phyloP scores from a whole-genome alignment of 2,888 invertebrate genomes.

The Harmothoe impar region DNA sequence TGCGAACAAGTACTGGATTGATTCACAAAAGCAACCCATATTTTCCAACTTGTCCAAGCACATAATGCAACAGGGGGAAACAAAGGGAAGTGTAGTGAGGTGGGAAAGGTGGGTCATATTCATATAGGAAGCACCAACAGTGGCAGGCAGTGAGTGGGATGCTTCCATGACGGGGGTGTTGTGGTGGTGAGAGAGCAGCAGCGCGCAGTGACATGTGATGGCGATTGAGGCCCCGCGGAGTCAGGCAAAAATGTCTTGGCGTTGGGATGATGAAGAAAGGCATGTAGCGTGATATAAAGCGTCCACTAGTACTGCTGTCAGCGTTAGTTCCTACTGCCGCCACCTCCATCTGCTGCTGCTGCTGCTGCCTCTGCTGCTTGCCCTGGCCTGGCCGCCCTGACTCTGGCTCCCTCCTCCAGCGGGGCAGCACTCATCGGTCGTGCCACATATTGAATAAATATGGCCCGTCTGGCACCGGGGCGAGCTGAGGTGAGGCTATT shows the following conservation, averaged over 20 bases:
- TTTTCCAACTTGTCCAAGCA: too few relatives aligned
- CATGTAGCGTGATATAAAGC: conserved; percentile 12
- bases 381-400: neutral
- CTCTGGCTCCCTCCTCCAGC: neutral
- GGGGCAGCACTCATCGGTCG: conserved; percentile 42
- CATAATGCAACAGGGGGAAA: neutral
- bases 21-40: too few relatives aligned
- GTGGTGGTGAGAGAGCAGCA: conserved; percentile 34
- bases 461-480: conserved; percentile 57
- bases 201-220: conserved; percentile 1
- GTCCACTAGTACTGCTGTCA: too few relatives aligned
- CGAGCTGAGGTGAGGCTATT: conserved; percentile 56
- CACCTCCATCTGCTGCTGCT: neutral
- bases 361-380: neutral
- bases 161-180: neutral
- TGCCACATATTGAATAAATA: conserved; percentile 58
- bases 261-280: conserved; percentile 20
- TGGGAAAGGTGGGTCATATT: neutral
- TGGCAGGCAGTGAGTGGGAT: neutral
- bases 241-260: neutral
- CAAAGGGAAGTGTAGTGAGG: neutral
- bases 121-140: neutral
- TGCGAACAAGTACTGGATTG: too few relatives aligned
- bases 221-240: neutral
- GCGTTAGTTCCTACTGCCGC: conserved; percentile 2